Conservation (phyloP, 2,888 invertebrate species). For the Oligia latruncula region DNA sequence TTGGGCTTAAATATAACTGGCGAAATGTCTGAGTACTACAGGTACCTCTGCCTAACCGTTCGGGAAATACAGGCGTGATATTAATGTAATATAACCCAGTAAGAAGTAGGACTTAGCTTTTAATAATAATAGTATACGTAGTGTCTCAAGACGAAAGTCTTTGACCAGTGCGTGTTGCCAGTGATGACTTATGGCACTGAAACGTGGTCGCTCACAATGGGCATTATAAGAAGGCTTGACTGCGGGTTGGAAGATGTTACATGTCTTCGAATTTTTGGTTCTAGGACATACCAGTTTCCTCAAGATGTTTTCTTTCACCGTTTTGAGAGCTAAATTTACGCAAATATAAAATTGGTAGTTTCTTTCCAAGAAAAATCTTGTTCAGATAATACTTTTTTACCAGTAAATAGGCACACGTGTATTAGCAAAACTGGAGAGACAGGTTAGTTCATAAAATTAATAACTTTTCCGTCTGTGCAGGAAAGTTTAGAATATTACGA, state of each 20-base stretch:
- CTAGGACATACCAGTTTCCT: too few species aligned
- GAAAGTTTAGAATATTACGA: background rate
- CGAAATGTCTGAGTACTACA: background rate
- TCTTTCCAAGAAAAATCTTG: background rate
- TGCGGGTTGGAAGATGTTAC: too few species aligned
- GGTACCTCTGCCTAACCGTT: background rate
- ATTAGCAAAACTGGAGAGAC: background rate
- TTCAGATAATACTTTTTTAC: background rate
- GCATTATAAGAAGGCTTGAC: too few species aligned
- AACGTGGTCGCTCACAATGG: too few species aligned
- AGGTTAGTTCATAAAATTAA: conserved; percentile 8
- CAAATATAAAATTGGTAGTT: background rate
- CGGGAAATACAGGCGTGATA: background rate
- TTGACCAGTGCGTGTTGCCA: too few species aligned
- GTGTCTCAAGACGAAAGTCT: too few species aligned
- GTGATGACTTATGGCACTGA: too few species aligned
- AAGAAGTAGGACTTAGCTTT: too few species aligned
- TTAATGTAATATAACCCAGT: background rate
- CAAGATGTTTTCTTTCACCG: too few species aligned
- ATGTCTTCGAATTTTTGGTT: too few species aligned
- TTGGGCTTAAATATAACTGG: background rate
- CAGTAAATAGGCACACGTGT: background rate
- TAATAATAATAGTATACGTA: too few species aligned
- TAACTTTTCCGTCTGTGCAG: background rate
- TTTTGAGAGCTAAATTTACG: background rate